Base-by-base conservation (phyloP, 2,113 vertebrate species). In the Choloepus hoffmanni region DNA sequence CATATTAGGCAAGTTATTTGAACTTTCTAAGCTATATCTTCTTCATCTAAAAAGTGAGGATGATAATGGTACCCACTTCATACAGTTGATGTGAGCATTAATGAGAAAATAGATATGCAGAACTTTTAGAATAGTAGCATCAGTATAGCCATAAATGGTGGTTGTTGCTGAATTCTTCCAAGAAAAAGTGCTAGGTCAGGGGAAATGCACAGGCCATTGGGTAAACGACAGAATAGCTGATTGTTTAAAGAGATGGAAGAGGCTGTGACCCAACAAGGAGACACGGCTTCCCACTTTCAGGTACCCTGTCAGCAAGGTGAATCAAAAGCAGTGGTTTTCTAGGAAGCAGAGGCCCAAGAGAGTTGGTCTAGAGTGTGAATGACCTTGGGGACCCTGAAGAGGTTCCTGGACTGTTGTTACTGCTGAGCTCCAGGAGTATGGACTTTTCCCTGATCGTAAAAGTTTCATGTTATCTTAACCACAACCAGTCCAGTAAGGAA, bases 101-200 rank as follows among this genome's bases (percentile, higher is more conserved):
- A 21, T 79, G 45, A 53, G 87, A 90, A 81, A 74, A 50, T 79
- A 53, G 2, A 89, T 36, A n/a, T 58, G 2, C 9, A 26, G 0
- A 88, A 45, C 76, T 36, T 85, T 85, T 74, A 55, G 53, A 28
- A 21, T 16, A 36, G 5, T 67, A 55, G 48, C 12, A 19, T 76
- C 12, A 72, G 24, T 40, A 43, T 50, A 70, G 55, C 60, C 48
- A 40, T 62, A 73, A 40, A 86, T 7, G 85, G 67, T 88, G 67
- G 36, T 68, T 65, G 50, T 87, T 90, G 53, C 83, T 33, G 24
- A 50, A 83, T 92, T 95, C 68, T 95, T 92, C 16, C 78, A 11
- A 18, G 48, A 36, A 36, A 90, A 78, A 72, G 40, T 76, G 11
- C 23, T 45, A 55, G 43, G 21, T 72, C 2, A 43, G 65, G 85